Evolutionary conservation across 2,797 vertebrate species (phyloP).

Genomic region (Lutjanus argentimaculatus): DNA sequence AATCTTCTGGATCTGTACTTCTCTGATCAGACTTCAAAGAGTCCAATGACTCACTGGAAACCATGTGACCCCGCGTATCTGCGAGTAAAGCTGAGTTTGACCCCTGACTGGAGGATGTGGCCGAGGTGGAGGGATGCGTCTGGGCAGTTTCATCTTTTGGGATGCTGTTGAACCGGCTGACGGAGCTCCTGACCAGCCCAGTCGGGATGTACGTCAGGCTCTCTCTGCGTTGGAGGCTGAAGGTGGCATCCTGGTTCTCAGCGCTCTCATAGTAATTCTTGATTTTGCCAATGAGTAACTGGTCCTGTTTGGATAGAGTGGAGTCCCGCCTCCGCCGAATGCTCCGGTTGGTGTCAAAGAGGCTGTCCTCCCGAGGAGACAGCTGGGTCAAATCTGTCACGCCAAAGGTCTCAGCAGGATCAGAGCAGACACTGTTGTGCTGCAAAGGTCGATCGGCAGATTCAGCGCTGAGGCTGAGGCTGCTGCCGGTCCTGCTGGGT

Average conservation of each 20-base stretch:
- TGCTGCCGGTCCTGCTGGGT: conserved; percentile 84
- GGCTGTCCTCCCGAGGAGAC: conserved; percentile 72
- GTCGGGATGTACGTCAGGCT: conserved; percentile 95
- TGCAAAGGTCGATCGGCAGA: conserved; percentile 60
- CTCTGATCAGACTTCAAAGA: conserved; percentile 45
- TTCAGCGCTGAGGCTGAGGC: conserved; percentile 83
- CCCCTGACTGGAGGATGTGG: conserved; percentile 16
- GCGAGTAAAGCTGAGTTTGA: not conserved
- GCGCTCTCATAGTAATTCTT: conserved; percentile 92
- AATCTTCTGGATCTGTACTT: conserved; percentile 34
- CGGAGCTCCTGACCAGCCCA: conserved; percentile 91
- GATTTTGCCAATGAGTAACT: conserved; percentile 92
- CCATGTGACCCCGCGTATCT: conserved; percentile 9
- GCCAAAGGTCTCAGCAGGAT: conserved; percentile 46
- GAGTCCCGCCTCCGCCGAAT: conserved; percentile 83
- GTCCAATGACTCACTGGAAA: conserved; percentile 65
- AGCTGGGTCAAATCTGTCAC: conserved; percentile 46
- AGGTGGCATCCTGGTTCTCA: conserved; percentile 84
- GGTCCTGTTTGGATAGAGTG: conserved; percentile 89
- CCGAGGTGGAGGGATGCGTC: not conserved
- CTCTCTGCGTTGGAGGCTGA: conserved; percentile 91
- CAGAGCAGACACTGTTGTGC: conserved; percentile 51
- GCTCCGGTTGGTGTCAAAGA: conserved; percentile 67
- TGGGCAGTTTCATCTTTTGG: conserved; percentile 67
- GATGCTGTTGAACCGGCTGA: conserved; percentile 89